These are phyloP conservation scores for Pseudomyrmex cubaensis DNA, from an alignment of 1,140 invertebrate genomes.

Conservation along the genomic window DNA sequence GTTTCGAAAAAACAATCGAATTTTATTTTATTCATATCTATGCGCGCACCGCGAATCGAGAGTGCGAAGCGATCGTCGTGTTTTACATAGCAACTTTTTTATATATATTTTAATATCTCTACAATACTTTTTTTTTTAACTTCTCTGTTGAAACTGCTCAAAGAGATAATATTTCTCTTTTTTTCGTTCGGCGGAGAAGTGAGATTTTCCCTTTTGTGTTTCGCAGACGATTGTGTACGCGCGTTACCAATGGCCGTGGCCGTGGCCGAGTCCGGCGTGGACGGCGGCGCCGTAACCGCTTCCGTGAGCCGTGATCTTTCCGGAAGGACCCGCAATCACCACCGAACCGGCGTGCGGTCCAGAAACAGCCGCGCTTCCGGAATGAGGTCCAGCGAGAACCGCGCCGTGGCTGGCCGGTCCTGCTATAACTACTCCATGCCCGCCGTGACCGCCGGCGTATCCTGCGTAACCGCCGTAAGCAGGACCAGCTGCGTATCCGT, in stretches of 20 bases:
- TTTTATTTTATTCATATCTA: conserved; percentile 43
- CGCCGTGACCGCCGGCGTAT: conserved; percentile 61
- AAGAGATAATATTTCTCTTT: not conserved
- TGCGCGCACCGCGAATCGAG: conserved; percentile 8
- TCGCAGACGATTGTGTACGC: not conserved
- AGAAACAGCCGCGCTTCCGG: conserved; percentile 80
- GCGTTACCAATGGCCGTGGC: conserved; percentile 79
- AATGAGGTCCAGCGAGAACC: conserved; percentile 80
- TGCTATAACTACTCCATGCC: conserved; percentile 71
- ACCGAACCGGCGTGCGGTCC: conserved; percentile 83
- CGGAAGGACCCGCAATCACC: conserved; percentile 82
- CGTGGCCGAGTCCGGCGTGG: conserved; percentile 79
- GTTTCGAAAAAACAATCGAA: conserved; percentile 12
- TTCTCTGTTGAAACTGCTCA: not conserved
- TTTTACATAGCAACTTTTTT: conserved; percentile 26
- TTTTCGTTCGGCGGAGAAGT: not conserved
- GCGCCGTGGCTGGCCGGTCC: conserved; percentile 78
- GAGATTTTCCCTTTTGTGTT: not conserved
- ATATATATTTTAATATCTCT: not conserved
- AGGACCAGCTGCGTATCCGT: conserved; percentile 66
- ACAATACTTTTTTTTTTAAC: conserved; percentile 10
- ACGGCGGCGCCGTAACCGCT: conserved; percentile 81
- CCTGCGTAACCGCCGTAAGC: conserved; percentile 63
- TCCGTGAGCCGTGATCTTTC: conserved; percentile 83
- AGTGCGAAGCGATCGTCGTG: conserved; percentile 53